Evolutionary conservation across 2,113 vertebrate genomes (phyloP), one percentile per base, ranked within the genome.

Genomic region (Dasyurus viverrinus): DNA sequence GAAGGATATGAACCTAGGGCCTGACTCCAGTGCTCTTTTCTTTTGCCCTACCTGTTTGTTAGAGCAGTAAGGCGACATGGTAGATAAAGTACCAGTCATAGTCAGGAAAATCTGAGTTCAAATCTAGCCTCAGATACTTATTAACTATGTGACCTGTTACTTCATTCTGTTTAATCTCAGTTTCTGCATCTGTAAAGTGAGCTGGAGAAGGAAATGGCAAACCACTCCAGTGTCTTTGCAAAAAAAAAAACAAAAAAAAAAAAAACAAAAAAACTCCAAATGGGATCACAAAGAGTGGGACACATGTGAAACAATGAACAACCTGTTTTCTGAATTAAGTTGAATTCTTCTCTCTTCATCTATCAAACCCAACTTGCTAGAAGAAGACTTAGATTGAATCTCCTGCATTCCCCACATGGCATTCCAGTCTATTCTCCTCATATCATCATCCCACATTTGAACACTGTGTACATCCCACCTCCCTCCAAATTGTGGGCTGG

Each of bases 341-440:
- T n/a, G 14, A 76, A 76, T 76, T 42, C n/a, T 26, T 84, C n/a
- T 84, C 19, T 84, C 68, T 84, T 84, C 68, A 42, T 84, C 16
- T 84, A 42, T 5, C 1, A 84, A 84, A 19, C 68, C 68, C n/a
- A 84, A 84, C n/a, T 84, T 42, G 36, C n/a, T 52, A 27, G 89
- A 90, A 27, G 46, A 90, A 30, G 89, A 90, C 27, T 47, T 52
- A 14, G 89, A 10, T 26, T 90, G 47, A 47, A 50, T 90, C 25
- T 30, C 47, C 10, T 52, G 24, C 10, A 27, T 47, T 9, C 9
- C 89, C 89, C 48, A 90, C 7, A 3, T 84, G 89, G 27, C 47
- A 90, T 90, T 90, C 89, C 89, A 90, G 26, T 50, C 46, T 84
- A 84, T 90, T 52, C 14, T 90, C 24, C 89, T 90, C 89, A 90